A percentile compares a stretch with the other conserved stretches of the same genome.
phyloP scores from a whole-genome alignment of 2,797 vertebrate species.

The Crenuchus spilurus region DNA sequence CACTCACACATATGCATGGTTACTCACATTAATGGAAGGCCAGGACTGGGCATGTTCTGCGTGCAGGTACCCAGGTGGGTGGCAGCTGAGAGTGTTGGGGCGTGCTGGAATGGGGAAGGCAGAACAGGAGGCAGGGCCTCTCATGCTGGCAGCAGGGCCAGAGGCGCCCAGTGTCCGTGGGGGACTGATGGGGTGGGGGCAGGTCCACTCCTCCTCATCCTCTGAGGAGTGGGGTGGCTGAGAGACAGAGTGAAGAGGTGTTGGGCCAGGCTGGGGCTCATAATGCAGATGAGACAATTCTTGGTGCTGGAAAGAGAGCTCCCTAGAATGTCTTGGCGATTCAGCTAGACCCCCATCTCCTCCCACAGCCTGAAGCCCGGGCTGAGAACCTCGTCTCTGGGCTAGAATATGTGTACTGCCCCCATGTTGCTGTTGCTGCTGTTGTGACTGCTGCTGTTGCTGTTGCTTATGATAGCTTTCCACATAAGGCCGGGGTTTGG shows the following conservation, averaged over 20 bases:
- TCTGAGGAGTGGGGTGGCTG: slow-evolving; percentile 85
- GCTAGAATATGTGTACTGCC: slow-evolving; percentile 68
- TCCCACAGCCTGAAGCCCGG: slow-evolving; percentile 67
- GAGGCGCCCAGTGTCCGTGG: slow-evolving; percentile 77
- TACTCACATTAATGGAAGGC: slow-evolving; percentile 96
- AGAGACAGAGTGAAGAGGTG: slow-evolving; percentile 74
- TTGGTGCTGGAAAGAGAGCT: slow-evolving; percentile 80
- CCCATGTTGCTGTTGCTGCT: slow-evolving; percentile 73
- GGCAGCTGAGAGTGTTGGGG: slow-evolving; percentile 79
- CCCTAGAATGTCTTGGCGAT: slow-evolving; percentile 75
- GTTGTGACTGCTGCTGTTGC: slow-evolving; percentile 63
- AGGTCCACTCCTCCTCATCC: slow-evolving; percentile 95
- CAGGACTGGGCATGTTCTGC: slow-evolving; percentile 96
- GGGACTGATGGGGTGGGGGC: slow-evolving; percentile 86
- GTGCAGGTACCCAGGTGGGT: slow-evolving; percentile 83
- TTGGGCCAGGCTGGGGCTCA: slow-evolving; percentile 80
- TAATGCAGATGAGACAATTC: slow-evolving; percentile 90
- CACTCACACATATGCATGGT: background rate
- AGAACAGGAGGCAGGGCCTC: slow-evolving; percentile 91
- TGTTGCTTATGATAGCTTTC: slow-evolving; percentile 81
- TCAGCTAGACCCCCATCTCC: slow-evolving; percentile 71
- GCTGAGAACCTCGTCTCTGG: slow-evolving; percentile 67
- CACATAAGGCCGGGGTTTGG: slow-evolving; percentile 89
- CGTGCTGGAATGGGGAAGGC: slow-evolving; percentile 87
- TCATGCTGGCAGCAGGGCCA: slow-evolving; percentile 75